Percentiles rank a stretch among this genome's conserved stretches.
Conservation (phyloP, 2,113 vertebrate genomes). For the Solea senegalensis region DNA sequence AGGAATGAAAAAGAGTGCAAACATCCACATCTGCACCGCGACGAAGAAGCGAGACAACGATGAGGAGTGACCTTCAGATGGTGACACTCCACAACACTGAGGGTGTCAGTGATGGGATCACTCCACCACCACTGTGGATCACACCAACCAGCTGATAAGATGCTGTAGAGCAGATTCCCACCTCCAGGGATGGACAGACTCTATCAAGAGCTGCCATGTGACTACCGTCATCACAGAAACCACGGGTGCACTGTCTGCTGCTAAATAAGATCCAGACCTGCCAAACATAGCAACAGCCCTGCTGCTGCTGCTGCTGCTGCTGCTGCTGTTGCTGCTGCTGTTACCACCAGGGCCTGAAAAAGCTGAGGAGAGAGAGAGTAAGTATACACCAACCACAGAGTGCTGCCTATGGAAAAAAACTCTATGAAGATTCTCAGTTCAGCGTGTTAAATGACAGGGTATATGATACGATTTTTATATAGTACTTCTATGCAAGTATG, state of each 20-base stretch:
- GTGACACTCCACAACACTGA: neutral
- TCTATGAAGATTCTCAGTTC: conserved; percentile 61
- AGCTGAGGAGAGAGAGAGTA: conserved; percentile 22
- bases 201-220: conserved; percentile 54
- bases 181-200: conserved; percentile 41
- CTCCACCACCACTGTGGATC: neutral
- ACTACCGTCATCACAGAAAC: conserved; percentile 61
- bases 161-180: conserved; percentile 14
- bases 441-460: conserved; percentile 65
- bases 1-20: too few species aligned
- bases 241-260: conserved; percentile 37
- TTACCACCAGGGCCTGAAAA: neutral
- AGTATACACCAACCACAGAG: conserved; percentile 42
- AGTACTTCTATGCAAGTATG: conserved; percentile 46
- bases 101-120: too few species aligned
- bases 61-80: neutral
- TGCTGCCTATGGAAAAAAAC: conserved; percentile 44
- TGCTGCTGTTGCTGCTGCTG: neutral
- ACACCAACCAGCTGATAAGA: conserved; percentile 40
- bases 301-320: conserved; percentile 4
- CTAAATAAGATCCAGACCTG: conserved; percentile 53
- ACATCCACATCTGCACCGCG: too few species aligned
- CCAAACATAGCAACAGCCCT: conserved; percentile 67
- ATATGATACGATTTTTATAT: conserved; percentile 58
- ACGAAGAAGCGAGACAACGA: too few species aligned